These are phyloP conservation scores for Mallotus villosus DNA, from an alignment of 2,797 vertebrate species.

Conservation along the genomic window DNA sequence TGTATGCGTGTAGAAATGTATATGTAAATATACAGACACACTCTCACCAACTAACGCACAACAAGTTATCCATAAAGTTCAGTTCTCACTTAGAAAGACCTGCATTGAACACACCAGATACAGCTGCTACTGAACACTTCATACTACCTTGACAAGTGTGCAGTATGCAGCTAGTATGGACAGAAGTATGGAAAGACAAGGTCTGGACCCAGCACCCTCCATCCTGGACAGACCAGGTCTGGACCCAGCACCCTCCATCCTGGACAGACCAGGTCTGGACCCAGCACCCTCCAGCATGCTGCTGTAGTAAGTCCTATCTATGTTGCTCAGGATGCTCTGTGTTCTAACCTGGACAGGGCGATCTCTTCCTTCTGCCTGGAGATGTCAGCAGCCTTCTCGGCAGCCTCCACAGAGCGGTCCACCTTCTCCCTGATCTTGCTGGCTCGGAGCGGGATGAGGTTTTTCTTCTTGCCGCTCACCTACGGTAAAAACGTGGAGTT, in stretches of 20 bases:
- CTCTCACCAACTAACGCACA: too few relatives aligned
- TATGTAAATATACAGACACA: not conserved
- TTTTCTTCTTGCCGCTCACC: constrained; percentile 92
- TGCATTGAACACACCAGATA: not conserved
- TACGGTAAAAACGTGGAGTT: too few relatives aligned
- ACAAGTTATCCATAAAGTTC: not conserved
- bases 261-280: too few relatives aligned
- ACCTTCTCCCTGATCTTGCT: constrained; percentile 99
- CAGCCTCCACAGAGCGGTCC: constrained; percentile 90
- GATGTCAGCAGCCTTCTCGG: constrained; percentile 87
- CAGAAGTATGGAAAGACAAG: not conserved
- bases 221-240: too few relatives aligned
- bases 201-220: too few relatives aligned
- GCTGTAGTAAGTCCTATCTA: not conserved
- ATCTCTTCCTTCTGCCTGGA: constrained; percentile 95
- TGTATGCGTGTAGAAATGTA: constrained; percentile 5
- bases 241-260: too few relatives aligned
- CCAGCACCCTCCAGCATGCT: too few relatives aligned
- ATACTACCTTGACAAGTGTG: not conserved
- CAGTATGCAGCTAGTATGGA: not conserved
- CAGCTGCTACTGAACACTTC: not conserved
- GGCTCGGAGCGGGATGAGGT: constrained; percentile 93
- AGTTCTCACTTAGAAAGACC: not conserved
- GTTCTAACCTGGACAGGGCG: constrained; percentile 87
- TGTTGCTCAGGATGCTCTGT: too few relatives aligned